Conservation (phyloP, 2,113 vertebrate species). For the Plotosus lineatus region DNA sequence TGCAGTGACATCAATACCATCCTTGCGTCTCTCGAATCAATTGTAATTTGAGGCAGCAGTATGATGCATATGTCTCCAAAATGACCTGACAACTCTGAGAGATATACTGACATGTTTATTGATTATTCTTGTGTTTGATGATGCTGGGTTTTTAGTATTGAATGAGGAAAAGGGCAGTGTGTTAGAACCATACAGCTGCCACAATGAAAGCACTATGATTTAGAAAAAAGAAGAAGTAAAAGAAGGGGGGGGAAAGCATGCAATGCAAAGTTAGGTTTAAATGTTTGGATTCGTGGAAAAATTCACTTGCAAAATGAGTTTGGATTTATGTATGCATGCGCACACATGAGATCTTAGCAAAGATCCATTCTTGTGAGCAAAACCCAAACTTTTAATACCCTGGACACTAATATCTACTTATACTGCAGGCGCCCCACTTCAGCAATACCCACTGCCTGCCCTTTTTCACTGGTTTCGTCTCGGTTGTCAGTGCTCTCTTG, state of each 20-base stretch:
- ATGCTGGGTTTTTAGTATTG: conserved; percentile 8
- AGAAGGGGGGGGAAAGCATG: no score
- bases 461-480: conserved; percentile 21
- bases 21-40: conserved; percentile 40
- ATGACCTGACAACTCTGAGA: conserved; percentile 24
- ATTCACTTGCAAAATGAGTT: neutral
- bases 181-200: neutral
- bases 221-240: neutral
- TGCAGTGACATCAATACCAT: conserved; percentile 28
- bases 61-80: conserved; percentile 41
- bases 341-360: conserved; percentile 11
- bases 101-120: conserved; percentile 43
- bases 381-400: conserved; percentile 31
- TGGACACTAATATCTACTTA: conserved; percentile 41
- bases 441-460: neutral
- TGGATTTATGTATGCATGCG: neutral
- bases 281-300: neutral
- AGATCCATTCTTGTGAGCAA: conserved; percentile 36
- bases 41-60: conserved; percentile 46
- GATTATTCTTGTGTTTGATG: conserved; percentile 43
- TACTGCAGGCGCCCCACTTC: neutral
- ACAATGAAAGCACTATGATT: neutral
- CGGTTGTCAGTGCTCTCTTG: conserved; percentile 1
- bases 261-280: neutral
- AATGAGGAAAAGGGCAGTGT: conserved; percentile 26